A percentile compares a stretch with the other conserved stretches of the same genome.
phyloP scores from a whole-genome alignment of 2,888 invertebrate genomes.

The Mythimna vitellina region DNA sequence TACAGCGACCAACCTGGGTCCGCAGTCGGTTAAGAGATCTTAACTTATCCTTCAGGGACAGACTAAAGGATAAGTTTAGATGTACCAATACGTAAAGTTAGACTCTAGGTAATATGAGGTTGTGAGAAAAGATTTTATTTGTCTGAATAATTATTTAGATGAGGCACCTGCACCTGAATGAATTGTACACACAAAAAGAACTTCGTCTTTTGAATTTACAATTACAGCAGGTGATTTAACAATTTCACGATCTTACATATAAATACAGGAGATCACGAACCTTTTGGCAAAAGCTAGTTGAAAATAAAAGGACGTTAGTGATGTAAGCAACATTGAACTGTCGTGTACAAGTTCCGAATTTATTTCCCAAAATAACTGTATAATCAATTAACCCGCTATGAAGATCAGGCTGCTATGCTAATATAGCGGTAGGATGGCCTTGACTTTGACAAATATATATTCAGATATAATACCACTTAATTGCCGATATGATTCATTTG shows the following conservation, averaged over 20 bases:
- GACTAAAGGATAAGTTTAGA: not conserved
- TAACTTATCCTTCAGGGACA: too few species aligned
- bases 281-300: not conserved
- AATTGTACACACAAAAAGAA: too few species aligned
- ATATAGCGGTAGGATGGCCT: constrained; percentile 44
- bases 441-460: constrained; percentile 62
- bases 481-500: constrained; percentile 53
- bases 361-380: constrained; percentile 49
- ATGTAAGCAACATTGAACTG: constrained; percentile 59
- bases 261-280: not conserved
- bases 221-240: not conserved
- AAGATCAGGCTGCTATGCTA: constrained; percentile 45
- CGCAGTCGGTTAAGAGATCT: too few species aligned
- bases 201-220: too few species aligned
- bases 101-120: not conserved
- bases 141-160: too few species aligned
- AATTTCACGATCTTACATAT: not conserved
- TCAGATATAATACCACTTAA: constrained; percentile 41
- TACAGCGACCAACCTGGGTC: too few species aligned
- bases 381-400: constrained; percentile 41
- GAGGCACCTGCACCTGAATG: too few species aligned
- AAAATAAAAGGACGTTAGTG: constrained; percentile 16
- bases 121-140: too few species aligned
- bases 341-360: constrained; percentile 46
- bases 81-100: too few species aligned